A percentile compares a stretch with the other conserved stretches of the same genome.
phyloP scores from a whole-genome alignment of 1,140 invertebrate genomes.

The Drosophila guanche region DNA sequence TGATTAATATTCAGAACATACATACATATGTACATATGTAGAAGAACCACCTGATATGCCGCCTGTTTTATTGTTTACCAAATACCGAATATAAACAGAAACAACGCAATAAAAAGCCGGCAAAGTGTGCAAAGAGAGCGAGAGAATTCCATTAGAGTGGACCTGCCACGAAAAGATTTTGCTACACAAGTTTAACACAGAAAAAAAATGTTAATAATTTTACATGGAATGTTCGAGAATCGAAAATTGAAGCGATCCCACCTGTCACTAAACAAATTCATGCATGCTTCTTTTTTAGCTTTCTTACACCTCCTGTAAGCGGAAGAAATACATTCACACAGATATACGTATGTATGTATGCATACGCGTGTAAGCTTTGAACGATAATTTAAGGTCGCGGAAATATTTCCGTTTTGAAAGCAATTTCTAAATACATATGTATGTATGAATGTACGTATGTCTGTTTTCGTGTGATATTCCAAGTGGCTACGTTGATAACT shows the following conservation, averaged over 20 bases:
- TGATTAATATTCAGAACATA: conserved; percentile 47
- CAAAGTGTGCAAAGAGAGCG: conserved; percentile 39
- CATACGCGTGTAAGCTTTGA: conserved; percentile 26
- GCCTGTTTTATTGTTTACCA: conserved; percentile 66
- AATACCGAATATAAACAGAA: conserved; percentile 39
- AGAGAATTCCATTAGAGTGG: conserved; percentile 47
- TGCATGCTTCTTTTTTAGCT: too few relatives aligned
- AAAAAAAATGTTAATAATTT: not conserved
- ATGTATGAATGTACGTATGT: not conserved
- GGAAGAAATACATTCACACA: too few relatives aligned
- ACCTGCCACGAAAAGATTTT: conserved; percentile 35
- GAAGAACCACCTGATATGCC: conserved; percentile 60
- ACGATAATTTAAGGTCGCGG: conserved; percentile 57
- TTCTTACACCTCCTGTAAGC: too few relatives aligned
- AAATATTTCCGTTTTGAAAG: conserved; percentile 52
- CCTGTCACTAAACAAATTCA: too few relatives aligned
- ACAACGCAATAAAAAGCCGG: conserved; percentile 71
- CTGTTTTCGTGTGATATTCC: conserved; percentile 4
- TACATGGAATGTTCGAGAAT: too few relatives aligned
- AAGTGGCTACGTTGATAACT: conserved; percentile 21
- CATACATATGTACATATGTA: conserved; percentile 6
- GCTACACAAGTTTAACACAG: not conserved
- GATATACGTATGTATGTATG: conserved; percentile 1
- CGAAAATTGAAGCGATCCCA: too few relatives aligned
- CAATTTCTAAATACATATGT: conserved; percentile 30